Evolutionary conservation across 2,797 vertebrate species (phyloP), one percentile per base, ranked within the genome.

Genomic region (Parauchenoglanis punctatus): DNA sequence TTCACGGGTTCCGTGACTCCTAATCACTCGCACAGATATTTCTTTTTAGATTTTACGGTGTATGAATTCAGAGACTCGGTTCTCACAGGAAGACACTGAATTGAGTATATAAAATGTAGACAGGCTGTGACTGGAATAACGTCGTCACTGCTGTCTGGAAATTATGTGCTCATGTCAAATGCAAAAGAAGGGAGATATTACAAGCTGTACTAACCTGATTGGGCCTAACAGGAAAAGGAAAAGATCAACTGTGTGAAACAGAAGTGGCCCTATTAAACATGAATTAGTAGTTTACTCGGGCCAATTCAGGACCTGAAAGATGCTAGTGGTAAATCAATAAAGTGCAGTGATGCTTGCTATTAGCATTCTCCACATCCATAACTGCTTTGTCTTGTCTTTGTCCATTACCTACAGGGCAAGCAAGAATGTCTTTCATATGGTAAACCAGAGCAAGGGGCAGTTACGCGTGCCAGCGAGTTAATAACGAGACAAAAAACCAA

Each of bases 201-300:
- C 72, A 68, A 83, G 44, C 59, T 20, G 13, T 83, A 78, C 46
- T 58, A n/a, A 88, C 23, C 83, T 40, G 40, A 81, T 81, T 49
- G 25, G 28, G 78, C 44, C 56, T 20, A 56, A 85, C 75, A 72
- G 82, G 61, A 83, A 83, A 49, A 63, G 86, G 35, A 56, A 35
- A 83, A 40, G 70, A 65, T 76, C 23, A 28, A 49, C 35, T 31
- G 81, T 65, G 31, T 77, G 59, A 84, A 68, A 73, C 83, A 52
- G 7, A 40, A 81, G 83, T 54, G 65, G 67, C 20, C 82, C 65
- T 85, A 81, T 85, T 81, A 85, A 77, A 77, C 75, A 72, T 15
- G 75, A 85, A 80, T 88, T 85, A 81, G 44, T n/a, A 81, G 87
- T 81, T 88, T 81, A 81, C 77, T 81, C 83, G 8, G 80, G 73